Percentiles rank a stretch among this genome's conserved stretches.
phyloP scores from a whole-genome alignment of 2,113 vertebrate genomes.

The Panurus biarmicus region DNA sequence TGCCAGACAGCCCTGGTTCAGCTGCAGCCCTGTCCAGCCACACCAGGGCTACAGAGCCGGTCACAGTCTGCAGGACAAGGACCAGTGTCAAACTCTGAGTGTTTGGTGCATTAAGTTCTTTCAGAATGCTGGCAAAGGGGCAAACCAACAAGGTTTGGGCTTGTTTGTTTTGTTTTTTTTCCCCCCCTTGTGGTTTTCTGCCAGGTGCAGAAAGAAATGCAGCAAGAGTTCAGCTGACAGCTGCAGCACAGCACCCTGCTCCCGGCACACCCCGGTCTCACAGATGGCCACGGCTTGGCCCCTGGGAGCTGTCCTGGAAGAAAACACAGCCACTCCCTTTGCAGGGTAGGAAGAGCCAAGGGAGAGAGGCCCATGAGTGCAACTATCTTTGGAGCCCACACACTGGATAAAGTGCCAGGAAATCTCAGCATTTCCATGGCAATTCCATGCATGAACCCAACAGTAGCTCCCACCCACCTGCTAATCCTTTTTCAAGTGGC shows the following conservation, averaged over 20 bases:
- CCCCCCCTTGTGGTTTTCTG: not conserved
- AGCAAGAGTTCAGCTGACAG: not conserved
- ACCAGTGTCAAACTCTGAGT: not conserved
- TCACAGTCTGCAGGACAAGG: not conserved
- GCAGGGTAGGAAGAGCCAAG: not conserved
- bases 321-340: not conserved
- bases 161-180: accelerated
- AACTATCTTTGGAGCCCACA: constrained; percentile 54
- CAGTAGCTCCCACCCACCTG: constrained; percentile 51
- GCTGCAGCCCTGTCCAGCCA: not conserved
- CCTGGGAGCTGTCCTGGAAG: not conserved
- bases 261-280: not conserved
- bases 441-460: constrained; percentile 54
- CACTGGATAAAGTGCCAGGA: constrained; percentile 44
- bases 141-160: not conserved
- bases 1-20: not conserved
- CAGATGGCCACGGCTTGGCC: not conserved
- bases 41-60: not conserved
- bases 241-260: not conserved
- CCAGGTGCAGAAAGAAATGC: not conserved
- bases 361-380: constrained; percentile 6
- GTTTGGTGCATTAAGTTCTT: not conserved
- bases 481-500: constrained; percentile 49
- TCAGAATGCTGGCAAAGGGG: not conserved
- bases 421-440: constrained; percentile 62